Percentiles rank a stretch among this genome's conserved stretches.
phyloP scores from a whole-genome alignment of 2,113 vertebrate species.

The Microtus ochrogaster region DNA sequence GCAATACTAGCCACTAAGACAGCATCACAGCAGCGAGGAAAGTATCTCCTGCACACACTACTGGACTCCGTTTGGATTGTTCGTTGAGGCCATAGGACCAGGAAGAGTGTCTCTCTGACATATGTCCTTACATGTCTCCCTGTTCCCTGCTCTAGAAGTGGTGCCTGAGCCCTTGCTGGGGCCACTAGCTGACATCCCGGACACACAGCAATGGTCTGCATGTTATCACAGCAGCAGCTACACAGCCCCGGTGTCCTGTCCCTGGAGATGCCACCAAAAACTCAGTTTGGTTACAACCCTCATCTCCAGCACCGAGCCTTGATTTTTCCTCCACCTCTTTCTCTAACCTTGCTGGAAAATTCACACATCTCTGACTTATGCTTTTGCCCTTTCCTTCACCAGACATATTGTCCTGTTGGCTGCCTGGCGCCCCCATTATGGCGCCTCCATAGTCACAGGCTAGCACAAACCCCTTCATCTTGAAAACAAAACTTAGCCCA shows the following conservation, averaged over 20 bases:
- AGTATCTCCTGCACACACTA: background rate
- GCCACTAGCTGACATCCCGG: no score
- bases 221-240: fast-evolving
- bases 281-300: background rate
- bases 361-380: background rate
- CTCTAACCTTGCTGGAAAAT: background rate
- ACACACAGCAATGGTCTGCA: background rate
- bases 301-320: background rate
- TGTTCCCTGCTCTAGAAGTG: background rate
- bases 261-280: background rate
- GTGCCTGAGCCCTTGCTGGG: no score
- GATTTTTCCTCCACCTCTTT: background rate
- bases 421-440: background rate
- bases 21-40: background rate
- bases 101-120: no score
- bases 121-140: background rate
- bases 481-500: background rate
- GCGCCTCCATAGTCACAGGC: background rate
- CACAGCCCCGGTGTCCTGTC: fast-evolving
- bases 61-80: background rate
- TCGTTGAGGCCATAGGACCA: background rate
- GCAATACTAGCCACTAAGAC: background rate
- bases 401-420: background rate
- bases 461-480: background rate
- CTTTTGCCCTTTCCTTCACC: background rate